Percentiles rank a stretch among this genome's conserved stretches.
Evolutionary conservation across 1,140 invertebrate genomes (phyloP).

Genomic region (Zophobas morio): DNA sequence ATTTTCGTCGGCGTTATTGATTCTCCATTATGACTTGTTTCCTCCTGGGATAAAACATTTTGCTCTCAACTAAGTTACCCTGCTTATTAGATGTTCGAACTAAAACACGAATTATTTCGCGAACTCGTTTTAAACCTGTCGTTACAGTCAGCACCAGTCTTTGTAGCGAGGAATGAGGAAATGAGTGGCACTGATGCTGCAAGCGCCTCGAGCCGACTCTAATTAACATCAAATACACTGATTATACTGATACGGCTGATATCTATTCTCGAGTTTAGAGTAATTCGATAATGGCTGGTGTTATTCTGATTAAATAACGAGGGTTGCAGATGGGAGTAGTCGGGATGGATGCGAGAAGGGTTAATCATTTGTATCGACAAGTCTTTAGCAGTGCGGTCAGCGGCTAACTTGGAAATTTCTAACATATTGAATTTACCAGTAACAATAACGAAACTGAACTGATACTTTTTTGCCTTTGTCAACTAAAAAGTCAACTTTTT

Average conservation of each 20-base stretch:
- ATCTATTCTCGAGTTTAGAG: not conserved
- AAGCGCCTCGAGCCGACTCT: not conserved
- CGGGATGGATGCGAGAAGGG: not conserved
- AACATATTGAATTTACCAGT: too few relatives aligned
- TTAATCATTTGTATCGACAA: not conserved
- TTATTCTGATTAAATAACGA: not conserved
- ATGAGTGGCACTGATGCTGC: slow-evolving; percentile 22
- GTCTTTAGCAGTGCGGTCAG: too few relatives aligned
- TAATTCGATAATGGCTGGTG: slow-evolving; percentile 2
- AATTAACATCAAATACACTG: slow-evolving; percentile 8
- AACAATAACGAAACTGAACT: too few relatives aligned
- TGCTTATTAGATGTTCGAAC: slow-evolving; percentile 36
- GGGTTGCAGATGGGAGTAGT: not conserved
- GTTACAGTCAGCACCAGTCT: slow-evolving; percentile 1
- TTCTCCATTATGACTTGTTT: slow-evolving; percentile 38
- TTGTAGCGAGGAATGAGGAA: not conserved
- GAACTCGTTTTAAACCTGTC: slow-evolving; percentile 32
- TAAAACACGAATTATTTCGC: slow-evolving; percentile 32
- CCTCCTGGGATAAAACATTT: slow-evolving; percentile 41
- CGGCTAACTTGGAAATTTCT: too few relatives aligned
- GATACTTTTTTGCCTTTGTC: too few relatives aligned
- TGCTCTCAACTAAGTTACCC: slow-evolving; percentile 25
- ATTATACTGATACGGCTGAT: slow-evolving; percentile 15
- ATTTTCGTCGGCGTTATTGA: slow-evolving; percentile 28
- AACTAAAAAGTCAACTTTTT: too few relatives aligned